Evolutionary conservation across 2,888 invertebrate species (phyloP).

Genomic region (Drosophila silvestris): DNA sequence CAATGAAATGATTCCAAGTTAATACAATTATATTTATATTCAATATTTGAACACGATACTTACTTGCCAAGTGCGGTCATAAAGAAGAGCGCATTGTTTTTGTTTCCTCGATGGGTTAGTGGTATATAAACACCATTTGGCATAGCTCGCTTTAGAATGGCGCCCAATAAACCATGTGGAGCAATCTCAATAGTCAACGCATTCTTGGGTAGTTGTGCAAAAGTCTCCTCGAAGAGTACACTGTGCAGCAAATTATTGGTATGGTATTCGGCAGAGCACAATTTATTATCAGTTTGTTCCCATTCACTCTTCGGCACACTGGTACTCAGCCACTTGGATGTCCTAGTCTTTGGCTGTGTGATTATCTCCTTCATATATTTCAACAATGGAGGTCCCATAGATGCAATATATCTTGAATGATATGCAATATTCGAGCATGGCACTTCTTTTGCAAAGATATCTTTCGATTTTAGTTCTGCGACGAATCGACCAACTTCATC

Average conservation of each 20-base stretch:
- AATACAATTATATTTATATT: not conserved
- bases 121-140: constrained; percentile 87
- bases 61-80: constrained; percentile 86
- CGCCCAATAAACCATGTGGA: constrained; percentile 89
- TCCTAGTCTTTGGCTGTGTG: constrained; percentile 88
- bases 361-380: constrained; percentile 89
- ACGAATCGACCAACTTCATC: constrained; percentile 89
- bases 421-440: constrained; percentile 95
- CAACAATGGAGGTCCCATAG: constrained; percentile 88
- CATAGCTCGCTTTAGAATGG: constrained; percentile 88
- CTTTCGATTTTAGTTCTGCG: constrained; percentile 88
- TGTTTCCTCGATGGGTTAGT: constrained; percentile 87
- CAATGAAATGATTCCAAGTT: constrained; percentile 31
- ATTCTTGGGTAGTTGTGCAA: constrained; percentile 87
- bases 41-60: constrained; percentile 66
- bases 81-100: constrained; percentile 85
- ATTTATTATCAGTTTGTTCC: constrained; percentile 88
- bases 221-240: constrained; percentile 88
- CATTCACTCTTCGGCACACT: constrained; percentile 91
- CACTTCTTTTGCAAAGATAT: constrained; percentile 93
- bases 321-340: constrained; percentile 93
- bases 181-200: constrained; percentile 90
- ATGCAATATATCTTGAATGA: constrained; percentile 93
- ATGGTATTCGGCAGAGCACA: constrained; percentile 93
- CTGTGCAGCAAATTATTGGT: constrained; percentile 91